A percentile compares a stretch with the other conserved stretches of the same genome.
phyloP scores from a whole-genome alignment of 2,888 invertebrate species.

The Drosophila infuscata region DNA sequence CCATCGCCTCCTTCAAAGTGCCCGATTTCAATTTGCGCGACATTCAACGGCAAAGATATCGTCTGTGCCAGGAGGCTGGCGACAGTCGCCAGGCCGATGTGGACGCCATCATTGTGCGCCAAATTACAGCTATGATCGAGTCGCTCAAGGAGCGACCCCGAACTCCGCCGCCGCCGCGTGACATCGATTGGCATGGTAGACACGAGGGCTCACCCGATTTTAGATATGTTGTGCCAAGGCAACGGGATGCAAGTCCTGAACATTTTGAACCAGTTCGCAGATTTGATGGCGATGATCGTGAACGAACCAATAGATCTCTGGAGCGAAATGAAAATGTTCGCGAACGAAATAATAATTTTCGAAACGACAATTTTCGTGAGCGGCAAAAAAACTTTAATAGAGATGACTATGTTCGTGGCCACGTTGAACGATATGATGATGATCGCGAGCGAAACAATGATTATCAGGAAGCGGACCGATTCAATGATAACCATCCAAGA shows the following conservation, averaged over 20 bases:
- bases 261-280: neutral
- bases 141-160: conserved; percentile 10
- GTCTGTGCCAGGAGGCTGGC: conserved; percentile 42
- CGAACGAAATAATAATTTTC: neutral
- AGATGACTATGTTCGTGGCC: neutral
- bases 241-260: conserved; percentile 3
- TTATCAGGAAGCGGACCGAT: neutral
- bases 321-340: neutral
- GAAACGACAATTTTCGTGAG: conserved; percentile 1
- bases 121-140: conserved; percentile 36
- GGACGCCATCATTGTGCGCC: conserved; percentile 30
- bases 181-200: conserved; percentile 53
- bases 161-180: conserved; percentile 56
- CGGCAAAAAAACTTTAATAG: too few species aligned
- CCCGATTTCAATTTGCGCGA: conserved; percentile 48
- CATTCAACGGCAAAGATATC: conserved; percentile 36
- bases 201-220: neutral
- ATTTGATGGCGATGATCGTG: neutral
- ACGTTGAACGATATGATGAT: neutral
- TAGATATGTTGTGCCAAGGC: conserved; percentile 2
- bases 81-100: conserved; percentile 32
- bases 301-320: neutral
- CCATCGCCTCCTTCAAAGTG: conserved; percentile 31
- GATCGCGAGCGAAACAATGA: neutral
- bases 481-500: conserved; percentile 1